Evolutionary conservation across 1,140 invertebrate genomes (phyloP).

Genomic region (Pseudomyrmex pallidus): DNA sequence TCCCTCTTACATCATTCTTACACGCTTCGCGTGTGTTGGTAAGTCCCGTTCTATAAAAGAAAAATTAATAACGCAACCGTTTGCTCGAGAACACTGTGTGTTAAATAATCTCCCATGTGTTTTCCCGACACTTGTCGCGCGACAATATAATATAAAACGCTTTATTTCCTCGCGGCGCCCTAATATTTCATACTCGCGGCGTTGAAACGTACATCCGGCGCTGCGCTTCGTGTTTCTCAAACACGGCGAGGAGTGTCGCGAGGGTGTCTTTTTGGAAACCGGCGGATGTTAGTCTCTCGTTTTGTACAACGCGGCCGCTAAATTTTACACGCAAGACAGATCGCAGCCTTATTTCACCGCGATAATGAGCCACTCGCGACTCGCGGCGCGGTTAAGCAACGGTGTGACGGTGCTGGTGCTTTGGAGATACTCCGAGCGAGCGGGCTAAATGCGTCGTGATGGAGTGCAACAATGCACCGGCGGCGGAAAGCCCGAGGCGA

Average conservation of each 20-base stretch:
- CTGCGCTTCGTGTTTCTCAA: background rate
- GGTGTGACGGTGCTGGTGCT: background rate
- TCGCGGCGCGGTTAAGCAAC: conserved; percentile 17
- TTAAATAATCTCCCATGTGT: background rate
- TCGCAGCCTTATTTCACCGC: conserved; percentile 28
- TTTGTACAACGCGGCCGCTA: background rate
- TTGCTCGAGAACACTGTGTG: no score
- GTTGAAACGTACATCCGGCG: background rate
- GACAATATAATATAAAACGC: background rate
- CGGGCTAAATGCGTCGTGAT: conserved; percentile 33
- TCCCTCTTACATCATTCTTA: background rate
- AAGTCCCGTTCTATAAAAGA: no score
- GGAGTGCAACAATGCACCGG: conserved; percentile 29
- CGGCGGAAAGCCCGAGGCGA: background rate
- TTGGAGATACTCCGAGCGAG: conserved; percentile 6
- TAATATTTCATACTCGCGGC: background rate
- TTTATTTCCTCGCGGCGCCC: background rate
- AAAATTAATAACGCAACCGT: no score
- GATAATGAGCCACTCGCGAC: conserved; percentile 39
- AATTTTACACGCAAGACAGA: conserved; percentile 33
- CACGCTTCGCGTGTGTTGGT: no score
- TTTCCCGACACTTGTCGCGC: background rate
- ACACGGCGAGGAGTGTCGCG: background rate
- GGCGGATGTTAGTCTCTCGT: background rate
- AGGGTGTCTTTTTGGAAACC: background rate